Conservation (phyloP, 2,888 invertebrate genomes). For the Trissoscelio sp. region DNA sequence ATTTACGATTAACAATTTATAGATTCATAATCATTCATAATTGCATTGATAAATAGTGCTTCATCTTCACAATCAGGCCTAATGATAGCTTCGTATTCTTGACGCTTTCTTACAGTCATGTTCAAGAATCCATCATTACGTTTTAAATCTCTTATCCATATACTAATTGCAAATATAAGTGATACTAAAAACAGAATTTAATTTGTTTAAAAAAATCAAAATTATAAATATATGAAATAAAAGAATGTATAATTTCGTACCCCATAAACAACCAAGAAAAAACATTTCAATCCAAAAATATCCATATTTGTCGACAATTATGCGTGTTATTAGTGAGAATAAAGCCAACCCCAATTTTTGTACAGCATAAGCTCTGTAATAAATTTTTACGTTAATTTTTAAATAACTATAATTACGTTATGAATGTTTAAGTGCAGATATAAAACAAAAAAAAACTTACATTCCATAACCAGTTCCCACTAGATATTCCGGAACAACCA, state of each 20-base stretch:
- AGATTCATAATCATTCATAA: conserved; percentile 83
- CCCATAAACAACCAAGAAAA: conserved; percentile 92
- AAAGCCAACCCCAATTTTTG: conserved; percentile 97
- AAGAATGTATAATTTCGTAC: conserved; percentile 83
- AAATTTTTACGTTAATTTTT: background rate
- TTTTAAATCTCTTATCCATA: conserved; percentile 89
- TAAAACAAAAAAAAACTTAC: conserved; percentile 88
- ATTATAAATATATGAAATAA: too few relatives aligned
- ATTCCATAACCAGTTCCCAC: conserved; percentile 98
- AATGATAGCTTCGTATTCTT: conserved; percentile 73
- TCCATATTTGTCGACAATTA: conserved; percentile 93
- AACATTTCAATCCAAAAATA: conserved; percentile 96
- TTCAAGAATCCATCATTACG: conserved; percentile 88
- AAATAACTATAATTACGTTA: background rate
- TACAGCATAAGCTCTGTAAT: conserved; percentile 94
- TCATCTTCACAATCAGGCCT: conserved; percentile 84
- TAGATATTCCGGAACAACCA: conserved; percentile 96
- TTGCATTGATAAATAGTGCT: conserved; percentile 84
- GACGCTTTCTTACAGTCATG: conserved; percentile 86
- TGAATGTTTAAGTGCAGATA: too few relatives aligned
- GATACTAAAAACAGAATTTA: too few relatives aligned
- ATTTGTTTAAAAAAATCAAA: too few relatives aligned
- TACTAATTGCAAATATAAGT: conserved; percentile 88
- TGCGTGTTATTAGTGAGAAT: conserved; percentile 92
- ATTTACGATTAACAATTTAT: conserved; percentile 84